These are phyloP conservation scores for Oscheius sp. DNA, from an alignment of 2,888 invertebrate genomes.

Conservation along the genomic window DNA sequence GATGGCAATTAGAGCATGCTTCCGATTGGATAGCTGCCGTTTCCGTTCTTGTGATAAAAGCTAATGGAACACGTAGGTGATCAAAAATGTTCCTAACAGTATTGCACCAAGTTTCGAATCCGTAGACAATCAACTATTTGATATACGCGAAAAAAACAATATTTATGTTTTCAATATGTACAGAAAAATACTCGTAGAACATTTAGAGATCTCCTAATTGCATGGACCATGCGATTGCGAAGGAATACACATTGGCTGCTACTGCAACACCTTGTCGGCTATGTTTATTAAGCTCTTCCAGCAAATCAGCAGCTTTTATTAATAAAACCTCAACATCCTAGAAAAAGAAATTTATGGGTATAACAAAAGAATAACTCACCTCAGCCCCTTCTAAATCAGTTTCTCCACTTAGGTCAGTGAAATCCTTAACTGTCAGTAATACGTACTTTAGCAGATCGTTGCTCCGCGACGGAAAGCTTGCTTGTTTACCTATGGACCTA, in stretches of 20 bases:
- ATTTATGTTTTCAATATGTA: background rate
- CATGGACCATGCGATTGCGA: constrained; percentile 25
- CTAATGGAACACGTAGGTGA: constrained; percentile 31
- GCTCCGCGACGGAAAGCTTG: constrained; percentile 18
- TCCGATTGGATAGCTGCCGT: constrained; percentile 33
- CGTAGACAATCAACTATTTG: background rate
- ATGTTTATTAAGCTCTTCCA: background rate
- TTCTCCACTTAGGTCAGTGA: background rate
- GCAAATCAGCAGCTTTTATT: background rate
- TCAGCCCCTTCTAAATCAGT: constrained; percentile 11
- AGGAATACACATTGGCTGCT: constrained; percentile 18
- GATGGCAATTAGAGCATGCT: constrained; percentile 33
- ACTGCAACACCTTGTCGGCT: constrained; percentile 1
- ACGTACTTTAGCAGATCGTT: constrained; percentile 22
- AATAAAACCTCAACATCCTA: constrained; percentile 13
- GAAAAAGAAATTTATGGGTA: background rate
- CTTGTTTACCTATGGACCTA: constrained; percentile 18
- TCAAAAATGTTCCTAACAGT: constrained; percentile 14
- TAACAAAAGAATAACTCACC: background rate
- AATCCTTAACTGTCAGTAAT: constrained; percentile 12
- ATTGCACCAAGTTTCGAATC: background rate
- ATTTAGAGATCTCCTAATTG: constrained; percentile 1
- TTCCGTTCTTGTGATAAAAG: constrained; percentile 29
- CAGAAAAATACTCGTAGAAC: background rate
- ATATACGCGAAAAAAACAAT: background rate